Evolutionary conservation across 2,888 invertebrate species (phyloP).

Genomic region (Diploptera punctata): DNA sequence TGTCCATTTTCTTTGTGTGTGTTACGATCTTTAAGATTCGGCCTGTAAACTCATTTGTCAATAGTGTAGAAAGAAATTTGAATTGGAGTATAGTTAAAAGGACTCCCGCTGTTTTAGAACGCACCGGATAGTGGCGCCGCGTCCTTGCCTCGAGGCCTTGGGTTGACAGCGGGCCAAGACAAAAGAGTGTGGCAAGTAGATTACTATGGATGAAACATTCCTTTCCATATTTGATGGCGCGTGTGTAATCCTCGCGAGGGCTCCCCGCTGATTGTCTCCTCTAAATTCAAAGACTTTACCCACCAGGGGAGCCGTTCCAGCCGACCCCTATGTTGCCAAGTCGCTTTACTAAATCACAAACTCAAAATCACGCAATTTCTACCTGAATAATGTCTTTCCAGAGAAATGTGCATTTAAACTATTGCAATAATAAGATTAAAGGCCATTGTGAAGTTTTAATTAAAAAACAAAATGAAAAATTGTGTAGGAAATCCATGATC

Average conservation of each 20-base stretch:
- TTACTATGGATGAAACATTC: slow-evolving; percentile 19
- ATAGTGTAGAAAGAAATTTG: too few species aligned
- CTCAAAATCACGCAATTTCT: too few species aligned
- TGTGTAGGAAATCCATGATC: too few species aligned
- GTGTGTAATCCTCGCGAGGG: slow-evolving; percentile 32
- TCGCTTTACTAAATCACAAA: not conserved
- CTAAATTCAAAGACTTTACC: slow-evolving; percentile 33
- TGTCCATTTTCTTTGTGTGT: too few species aligned
- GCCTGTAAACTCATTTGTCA: too few species aligned
- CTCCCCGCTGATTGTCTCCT: slow-evolving; percentile 36
- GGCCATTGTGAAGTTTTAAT: too few species aligned
- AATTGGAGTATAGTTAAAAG: too few species aligned
- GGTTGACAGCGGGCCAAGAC: not conserved
- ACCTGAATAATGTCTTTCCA: too few species aligned
- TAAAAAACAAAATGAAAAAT: too few species aligned
- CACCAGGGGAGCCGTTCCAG: slow-evolving; percentile 20
- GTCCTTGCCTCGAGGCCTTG: slow-evolving; percentile 14
- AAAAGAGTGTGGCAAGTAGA: slow-evolving; percentile 9
- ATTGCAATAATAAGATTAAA: too few species aligned
- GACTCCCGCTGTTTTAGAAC: not conserved
- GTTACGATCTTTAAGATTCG: too few species aligned
- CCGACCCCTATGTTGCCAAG: slow-evolving; percentile 25
- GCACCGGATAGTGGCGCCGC: not conserved
- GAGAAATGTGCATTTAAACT: too few species aligned
- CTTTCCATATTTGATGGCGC: slow-evolving; percentile 37